A percentile compares a stretch with the other conserved stretches of the same genome.
Evolutionary conservation across 2,888 invertebrate genomes (phyloP).

Genomic region (Volucella bombylans): DNA sequence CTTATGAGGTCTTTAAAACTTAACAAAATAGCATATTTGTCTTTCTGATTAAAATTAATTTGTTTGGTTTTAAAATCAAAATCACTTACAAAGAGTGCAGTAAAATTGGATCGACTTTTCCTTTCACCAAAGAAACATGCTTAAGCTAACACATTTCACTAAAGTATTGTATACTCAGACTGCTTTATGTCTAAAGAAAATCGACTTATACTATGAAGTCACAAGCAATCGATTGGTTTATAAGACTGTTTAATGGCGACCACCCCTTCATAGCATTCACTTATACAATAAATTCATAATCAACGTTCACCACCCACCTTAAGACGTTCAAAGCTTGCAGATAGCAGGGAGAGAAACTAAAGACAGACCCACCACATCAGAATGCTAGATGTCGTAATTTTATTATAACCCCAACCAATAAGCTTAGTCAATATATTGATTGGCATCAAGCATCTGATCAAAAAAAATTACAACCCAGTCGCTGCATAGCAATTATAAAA

Average conservation of each 20-base stretch:
- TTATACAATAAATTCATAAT: conserved; percentile 60
- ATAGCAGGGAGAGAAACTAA: no score
- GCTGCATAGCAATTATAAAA: conserved; percentile 39
- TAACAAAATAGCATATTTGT: no score
- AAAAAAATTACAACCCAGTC: conserved; percentile 45
- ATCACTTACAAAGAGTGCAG: no score
- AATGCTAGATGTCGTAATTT: conserved; percentile 37
- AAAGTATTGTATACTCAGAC: no score
- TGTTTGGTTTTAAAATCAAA: no score
- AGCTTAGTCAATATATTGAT: conserved; percentile 65
- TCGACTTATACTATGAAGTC: conserved; percentile 21
- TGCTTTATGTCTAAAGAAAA: neutral
- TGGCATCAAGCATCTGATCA: conserved; percentile 53
- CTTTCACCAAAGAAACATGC: no score
- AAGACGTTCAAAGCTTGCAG: conserved; percentile 20
- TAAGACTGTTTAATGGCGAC: conserved; percentile 51
- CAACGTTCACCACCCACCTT: conserved; percentile 15
- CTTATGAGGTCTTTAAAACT: no score
- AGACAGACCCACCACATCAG: conserved; percentile 1
- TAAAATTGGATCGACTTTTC: no score
- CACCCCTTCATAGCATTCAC: conserved; percentile 1
- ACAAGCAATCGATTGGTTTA: conserved; percentile 64
- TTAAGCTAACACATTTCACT: no score
- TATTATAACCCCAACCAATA: conserved; percentile 21
- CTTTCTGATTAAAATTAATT: no score